phyloP scores from a whole-genome alignment of 1,140 invertebrate genomes.

The Theocolax elegans region DNA sequence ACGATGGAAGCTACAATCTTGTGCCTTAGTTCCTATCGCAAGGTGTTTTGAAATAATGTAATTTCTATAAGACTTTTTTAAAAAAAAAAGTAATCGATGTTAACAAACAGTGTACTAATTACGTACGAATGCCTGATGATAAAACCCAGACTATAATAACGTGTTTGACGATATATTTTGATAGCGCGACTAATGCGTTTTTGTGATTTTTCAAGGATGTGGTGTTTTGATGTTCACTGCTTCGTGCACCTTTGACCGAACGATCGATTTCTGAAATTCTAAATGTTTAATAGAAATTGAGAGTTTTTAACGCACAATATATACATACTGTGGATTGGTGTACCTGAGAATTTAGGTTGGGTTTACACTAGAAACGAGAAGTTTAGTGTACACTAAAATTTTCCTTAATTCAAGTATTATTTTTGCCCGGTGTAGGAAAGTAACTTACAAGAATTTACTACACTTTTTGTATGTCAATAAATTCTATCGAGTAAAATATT shows the following conservation, averaged over 20 bases:
- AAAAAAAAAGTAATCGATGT: not conserved
- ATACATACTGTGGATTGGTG: too few species aligned
- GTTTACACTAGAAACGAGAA: too few species aligned
- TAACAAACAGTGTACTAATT: constrained; percentile 17
- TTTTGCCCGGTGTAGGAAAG: too few species aligned
- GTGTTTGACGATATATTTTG: constrained; percentile 23
- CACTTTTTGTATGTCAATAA: too few species aligned
- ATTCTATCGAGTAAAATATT: not conserved
- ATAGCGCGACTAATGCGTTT: constrained; percentile 16
- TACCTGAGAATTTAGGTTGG: too few species aligned
- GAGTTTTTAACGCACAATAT: too few species aligned
- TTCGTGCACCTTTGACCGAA: constrained; percentile 23
- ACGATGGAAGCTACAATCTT: constrained; percentile 30
- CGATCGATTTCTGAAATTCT: constrained; percentile 18
- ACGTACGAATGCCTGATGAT: constrained; percentile 17
- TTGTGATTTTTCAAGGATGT: constrained; percentile 24
- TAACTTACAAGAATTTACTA: too few species aligned
- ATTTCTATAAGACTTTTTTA: constrained; percentile 28
- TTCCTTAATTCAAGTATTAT: too few species aligned
- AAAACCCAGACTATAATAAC: constrained; percentile 18
- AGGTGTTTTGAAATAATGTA: constrained; percentile 27
- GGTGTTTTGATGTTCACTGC: constrained; percentile 17
- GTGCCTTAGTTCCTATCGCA: constrained; percentile 49
- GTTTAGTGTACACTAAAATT: too few species aligned
- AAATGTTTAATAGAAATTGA: not conserved